Base-by-base conservation (phyloP, 2,113 vertebrate species). In the Rhizomys pruinosus region DNA sequence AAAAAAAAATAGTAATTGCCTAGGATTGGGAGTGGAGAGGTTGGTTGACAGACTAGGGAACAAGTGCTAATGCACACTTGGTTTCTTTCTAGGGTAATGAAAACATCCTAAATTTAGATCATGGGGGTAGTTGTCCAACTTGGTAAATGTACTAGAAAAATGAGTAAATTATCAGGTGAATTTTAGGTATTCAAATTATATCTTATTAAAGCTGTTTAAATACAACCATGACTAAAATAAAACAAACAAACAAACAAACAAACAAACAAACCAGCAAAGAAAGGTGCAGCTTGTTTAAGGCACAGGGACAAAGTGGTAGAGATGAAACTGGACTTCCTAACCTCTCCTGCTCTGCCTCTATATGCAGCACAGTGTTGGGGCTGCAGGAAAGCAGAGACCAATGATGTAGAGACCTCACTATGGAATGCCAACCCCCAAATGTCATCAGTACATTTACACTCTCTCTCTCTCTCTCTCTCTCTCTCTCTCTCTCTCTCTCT, bases 31-130 rank as follows among this genome's bases (percentile, higher is more conserved):
- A n/a, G 23, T 7, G 5, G 32, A 2, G 47, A 23, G 29, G 42
- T 39, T 22, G 34, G 13, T 34, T 22, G 82, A 57, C n/a, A 52
- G 71, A 79, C 84, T 3, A 15, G 47, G 52, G 39, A 90, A 39
- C 81, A 23, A 73, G 8, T n/a, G 72, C 37, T 79, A 57, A 69
- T 25, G 64, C 17, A 27, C 11, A 32, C 29, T 42, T 19, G 57
- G 57, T 57, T 91, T 89, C 89, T 88, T 88, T 85, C 42, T 63
- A 85, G 69, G 44, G 27, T 32, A n/a, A 78, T 78, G 61, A 95
- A 91, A 77, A 87, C 23, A 42, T 22, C 61, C 81, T 66, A 89
- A 86, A 78, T 87, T 91, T 80, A 95, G 80, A 71, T 66, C 52
- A 57, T 29, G 27, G 72, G 25, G 55, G 64, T 52, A 32, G 37